These are phyloP conservation scores for Benitochromis conjunctus DNA, from an alignment of 2,113 vertebrate species.

Conservation along the genomic window DNA sequence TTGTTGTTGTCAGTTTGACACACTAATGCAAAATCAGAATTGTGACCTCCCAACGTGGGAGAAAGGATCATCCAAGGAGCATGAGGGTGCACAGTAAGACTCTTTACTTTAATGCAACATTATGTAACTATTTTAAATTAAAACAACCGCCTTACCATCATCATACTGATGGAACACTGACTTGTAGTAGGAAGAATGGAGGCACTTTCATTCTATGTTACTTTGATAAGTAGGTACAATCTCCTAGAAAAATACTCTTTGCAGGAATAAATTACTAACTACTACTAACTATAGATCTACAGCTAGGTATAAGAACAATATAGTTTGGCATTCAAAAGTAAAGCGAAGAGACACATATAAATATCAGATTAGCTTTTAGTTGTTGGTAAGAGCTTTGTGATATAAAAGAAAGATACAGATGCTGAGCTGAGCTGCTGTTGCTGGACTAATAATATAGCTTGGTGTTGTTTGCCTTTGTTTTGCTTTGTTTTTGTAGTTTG, in stretches of 20 bases:
- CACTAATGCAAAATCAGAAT: too few species aligned
- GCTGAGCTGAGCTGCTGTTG: not conserved
- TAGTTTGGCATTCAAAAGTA: not conserved
- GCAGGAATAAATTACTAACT: not conserved
- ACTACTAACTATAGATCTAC: not conserved
- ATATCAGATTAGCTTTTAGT: not conserved
- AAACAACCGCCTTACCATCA: too few species aligned
- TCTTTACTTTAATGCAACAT: not conserved
- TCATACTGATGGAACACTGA: too few species aligned
- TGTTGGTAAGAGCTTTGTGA: not conserved
- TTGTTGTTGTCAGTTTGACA: not conserved
- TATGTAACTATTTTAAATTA: not conserved
- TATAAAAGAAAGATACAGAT: not conserved
- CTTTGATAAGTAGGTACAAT: too few species aligned
- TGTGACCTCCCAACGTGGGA: too few species aligned
- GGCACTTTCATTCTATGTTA: too few species aligned
- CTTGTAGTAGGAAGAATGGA: too few species aligned
- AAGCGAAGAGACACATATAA: not conserved
- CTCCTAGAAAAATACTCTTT: too few species aligned
- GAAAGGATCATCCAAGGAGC: too few species aligned
- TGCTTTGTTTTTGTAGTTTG: too few species aligned
- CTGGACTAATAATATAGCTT: not conserved
- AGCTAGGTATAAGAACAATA: not conserved
- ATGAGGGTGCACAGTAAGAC: too few species aligned
- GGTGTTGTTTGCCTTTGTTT: too few species aligned